Conservation (phyloP, 23 tunicate genomes). For the Styela clava region DNA sequence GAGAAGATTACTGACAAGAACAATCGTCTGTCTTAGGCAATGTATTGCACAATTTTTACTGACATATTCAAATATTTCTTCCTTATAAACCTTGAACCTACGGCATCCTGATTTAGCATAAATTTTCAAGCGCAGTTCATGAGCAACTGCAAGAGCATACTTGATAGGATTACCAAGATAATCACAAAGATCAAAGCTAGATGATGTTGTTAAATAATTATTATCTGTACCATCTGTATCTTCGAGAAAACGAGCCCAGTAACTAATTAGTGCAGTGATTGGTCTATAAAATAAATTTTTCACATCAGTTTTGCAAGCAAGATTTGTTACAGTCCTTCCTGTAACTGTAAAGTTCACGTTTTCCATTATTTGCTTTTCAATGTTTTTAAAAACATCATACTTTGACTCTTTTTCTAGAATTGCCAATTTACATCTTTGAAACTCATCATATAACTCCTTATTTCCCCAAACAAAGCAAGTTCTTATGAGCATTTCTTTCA, state of each 20-base stretch:
- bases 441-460: constrained; percentile 3
- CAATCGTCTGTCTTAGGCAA: neutral
- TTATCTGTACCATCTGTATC: neutral
- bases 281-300: neutral
- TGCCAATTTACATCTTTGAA: neutral
- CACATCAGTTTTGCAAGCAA: neutral
- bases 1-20: neutral
- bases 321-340: neutral
- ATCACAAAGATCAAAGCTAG: neutral
- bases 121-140: neutral
- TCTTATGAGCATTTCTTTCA: constrained; percentile 25
- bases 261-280: neutral
- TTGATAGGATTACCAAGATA: too few species aligned
- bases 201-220: neutral
- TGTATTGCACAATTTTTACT: neutral
- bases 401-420: neutral
- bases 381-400: neutral
- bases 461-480: constrained; percentile 37
- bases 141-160: neutral
- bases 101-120: neutral
- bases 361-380: neutral
- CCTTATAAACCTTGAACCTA: neutral
- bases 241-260: neutral
- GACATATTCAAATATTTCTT: neutral
- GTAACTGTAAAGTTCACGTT: neutral